Evolutionary conservation across 2,797 vertebrate genomes (phyloP), one percentile per base, ranked within the genome.

Genomic region (Miichthys miiuy): DNA sequence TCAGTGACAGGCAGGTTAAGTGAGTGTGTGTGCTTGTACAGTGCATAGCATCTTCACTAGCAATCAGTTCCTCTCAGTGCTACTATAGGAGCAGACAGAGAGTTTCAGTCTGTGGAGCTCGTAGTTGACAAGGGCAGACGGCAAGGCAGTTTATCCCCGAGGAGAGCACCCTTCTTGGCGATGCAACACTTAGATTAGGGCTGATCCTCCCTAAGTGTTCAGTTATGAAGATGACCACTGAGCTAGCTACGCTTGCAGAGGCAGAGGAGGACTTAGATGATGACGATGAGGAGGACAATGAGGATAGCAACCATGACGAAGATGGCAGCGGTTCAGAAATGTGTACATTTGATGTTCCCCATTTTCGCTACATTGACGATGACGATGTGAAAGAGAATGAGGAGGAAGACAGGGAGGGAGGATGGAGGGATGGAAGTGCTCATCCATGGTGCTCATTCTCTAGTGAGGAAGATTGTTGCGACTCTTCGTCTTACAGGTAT

Each of bases 311-410:
- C 48, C 55, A 75, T 1, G 87, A 84, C 20, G 83, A 86, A 16
- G 85, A 88, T 0, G 48, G 70, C 1, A 60, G 74, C 21, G 38
- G 25, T 68, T 85, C 69, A 61, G 87, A 76, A 21, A 71, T 93
- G 71, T 94, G 89, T 56, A 95, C 97, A 23, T 99, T 99, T 86
- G 96, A 99, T 86, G 96, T 99, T 88, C 97, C 97, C 82, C 93
- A 97, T 93, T 97, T 99, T 89, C 91, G 72, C 50, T 94, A 80
- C 75, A 94, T 94, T 1, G 93, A 94, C 65, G 92, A 93, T 0
- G 90, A 91, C 0, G 67, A 84, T 42, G 80, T 27, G 38, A 80
- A 87, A 5, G 88, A 85, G 9, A 34, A 27, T 21, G 34, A 50
- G 16, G 12, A 79, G 3, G 80, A 83, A 6, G 82, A 81, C 38